Evolutionary conservation across 2,797 vertebrate genomes (phyloP), one percentile per base, ranked within the genome.

Genomic region (Ctenopoma kingsleyae): DNA sequence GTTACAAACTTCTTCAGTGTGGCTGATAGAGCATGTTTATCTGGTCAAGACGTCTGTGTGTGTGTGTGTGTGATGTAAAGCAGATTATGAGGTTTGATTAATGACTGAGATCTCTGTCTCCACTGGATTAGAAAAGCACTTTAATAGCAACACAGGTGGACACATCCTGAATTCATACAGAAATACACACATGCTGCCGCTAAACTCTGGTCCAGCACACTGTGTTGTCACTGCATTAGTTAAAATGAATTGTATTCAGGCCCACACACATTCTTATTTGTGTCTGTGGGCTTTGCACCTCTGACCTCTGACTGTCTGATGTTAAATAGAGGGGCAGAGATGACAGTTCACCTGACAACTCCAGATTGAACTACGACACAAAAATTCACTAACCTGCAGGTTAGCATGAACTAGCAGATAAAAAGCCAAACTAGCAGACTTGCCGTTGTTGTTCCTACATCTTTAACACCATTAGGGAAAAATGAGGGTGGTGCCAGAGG

Each of bases 361-460:
- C 19, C 27, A 36, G 67, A 74, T 67, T 46, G 35, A 71, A 74
- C n/a, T n/a, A n/a, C n/a, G n/a, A n/a, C n/a, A n/a, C n/a, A 25
- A 0, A 30, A 58, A 40, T 36, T 40, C 17, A 30, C 47, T 55
- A 67, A 70, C 55, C 73, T 56, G 62, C 19, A 32, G 59, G 48
- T 52, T 11, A 25, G 6, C 41, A 25, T 41, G 0, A 43, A 57
- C 8, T 19, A 23, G 12, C 36, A 32, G 7, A 1, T 8, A 8
- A 8, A 7, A 8, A 32, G 30, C 1, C 30, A 32, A 32, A 32
- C 30, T 32, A 32, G 8, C 30, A 32, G 7, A 32, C 30, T 0
- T 32, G 7, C 7, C 8, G 30, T 2, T 32, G 30, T 32, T 32
- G 27, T 7, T 30, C 1, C 5, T 30, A 30, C 27, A 7, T 30